A percentile compares a stretch with the other conserved stretches of the same genome.
Evolutionary conservation across 2,113 vertebrate species (phyloP).

Genomic region (Peromyscus polionotus): DNA sequence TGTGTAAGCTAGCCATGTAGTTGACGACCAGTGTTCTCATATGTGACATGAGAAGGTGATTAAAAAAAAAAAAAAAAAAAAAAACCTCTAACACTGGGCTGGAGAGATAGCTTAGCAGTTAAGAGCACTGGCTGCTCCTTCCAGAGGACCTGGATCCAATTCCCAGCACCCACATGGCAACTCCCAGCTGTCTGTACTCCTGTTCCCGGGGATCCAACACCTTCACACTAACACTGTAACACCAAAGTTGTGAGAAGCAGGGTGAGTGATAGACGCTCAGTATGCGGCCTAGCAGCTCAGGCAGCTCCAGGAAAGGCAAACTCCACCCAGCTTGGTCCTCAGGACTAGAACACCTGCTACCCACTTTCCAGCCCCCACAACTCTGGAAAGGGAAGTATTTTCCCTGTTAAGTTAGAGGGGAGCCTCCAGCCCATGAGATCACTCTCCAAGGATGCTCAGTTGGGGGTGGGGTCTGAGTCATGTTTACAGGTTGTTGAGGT

Average conservation of each 20-base stretch:
- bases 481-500: neutral
- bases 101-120: neutral
- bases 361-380: neutral
- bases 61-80: no score
- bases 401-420: neutral
- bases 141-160: neutral
- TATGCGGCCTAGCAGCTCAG: neutral
- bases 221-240: neutral
- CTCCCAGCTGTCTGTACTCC: neutral
- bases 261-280: neutral
- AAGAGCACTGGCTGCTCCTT: neutral
- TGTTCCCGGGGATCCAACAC: neutral
- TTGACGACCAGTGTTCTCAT: neutral
- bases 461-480: neutral
- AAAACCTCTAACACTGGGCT: neutral
- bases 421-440: neutral
- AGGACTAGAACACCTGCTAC: neutral
- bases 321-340: neutral
- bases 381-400: neutral
- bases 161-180: neutral
- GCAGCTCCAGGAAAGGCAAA: neutral
- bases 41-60: neutral
- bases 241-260: neutral
- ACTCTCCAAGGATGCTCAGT: neutral
- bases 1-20: neutral